Base-by-base conservation (phyloP, 2,888 invertebrate species). In the Chymomyza procnemis region DNA sequence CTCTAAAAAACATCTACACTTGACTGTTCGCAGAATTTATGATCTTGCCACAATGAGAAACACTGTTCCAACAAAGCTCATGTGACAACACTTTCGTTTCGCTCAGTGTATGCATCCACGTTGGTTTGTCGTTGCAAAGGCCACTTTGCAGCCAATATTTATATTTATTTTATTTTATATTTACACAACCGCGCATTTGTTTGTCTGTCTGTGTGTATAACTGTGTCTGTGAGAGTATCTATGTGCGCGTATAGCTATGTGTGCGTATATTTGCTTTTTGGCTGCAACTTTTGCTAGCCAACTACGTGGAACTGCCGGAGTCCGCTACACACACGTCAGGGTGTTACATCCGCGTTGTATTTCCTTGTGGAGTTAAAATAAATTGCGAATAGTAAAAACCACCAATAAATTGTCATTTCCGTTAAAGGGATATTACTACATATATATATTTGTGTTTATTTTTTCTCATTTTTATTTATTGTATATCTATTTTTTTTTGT, bases 331-430 rank as follows among this genome's bases (percentile, higher is more conserved):
- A 41, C 3, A 41, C 34, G 34, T 19, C 19, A 59, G 77, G 79
- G 83, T 75, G 85, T 83, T 77, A 76, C 80, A 87, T 87, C 87
- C 84, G 84, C 84, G 83, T 76, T 84, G 87, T 79, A 84, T 84
- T 87, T 87, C 84, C 86, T 84, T 87, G 87, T 67, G 84, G 83
- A 83, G 83, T 83, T 85, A 82, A 83, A 83, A 83, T 83, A 83
- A 83, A 83, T 83, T 83, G 83, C 85, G 86, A 83, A 83, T 83
- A 83, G 83, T 83, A 83, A 83, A 83, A 83, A 83, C 83, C 83
- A 87, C 83, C 87, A 84, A 84, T 84, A 84, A 84, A 84, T 84
- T 84, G 87, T 85, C 84, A 87, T 84, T 84, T 84, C 87, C 87
- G 84, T 84, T 87, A 84, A 86, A 85, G 84, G 84, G 84, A 84